Percentiles rank a stretch among this genome's conserved stretches.
phyloP scores from a whole-genome alignment of 2,888 invertebrate species.

The Athrips mouffetella region DNA sequence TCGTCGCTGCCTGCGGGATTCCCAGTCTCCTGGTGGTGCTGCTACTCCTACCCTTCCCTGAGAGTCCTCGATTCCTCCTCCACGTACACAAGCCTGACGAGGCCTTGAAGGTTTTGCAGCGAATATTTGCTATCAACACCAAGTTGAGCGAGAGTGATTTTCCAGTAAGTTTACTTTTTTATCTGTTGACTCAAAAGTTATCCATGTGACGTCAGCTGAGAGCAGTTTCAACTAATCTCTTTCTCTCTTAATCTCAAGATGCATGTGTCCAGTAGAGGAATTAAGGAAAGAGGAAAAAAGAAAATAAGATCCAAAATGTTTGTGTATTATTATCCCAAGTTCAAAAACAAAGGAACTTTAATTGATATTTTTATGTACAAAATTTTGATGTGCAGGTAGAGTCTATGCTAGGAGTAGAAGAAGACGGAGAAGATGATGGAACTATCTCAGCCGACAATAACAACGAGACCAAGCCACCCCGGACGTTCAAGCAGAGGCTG shows the following conservation, averaged over 20 bases:
- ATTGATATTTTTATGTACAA: no score
- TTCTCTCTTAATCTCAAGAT: no score
- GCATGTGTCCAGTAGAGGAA: no score
- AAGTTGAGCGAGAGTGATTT: constrained; percentile 66
- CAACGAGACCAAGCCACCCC: constrained; percentile 62
- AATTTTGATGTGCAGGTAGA: constrained; percentile 68
- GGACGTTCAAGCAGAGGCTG: constrained; percentile 66
- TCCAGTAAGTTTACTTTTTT: constrained; percentile 65
- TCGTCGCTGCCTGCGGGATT: constrained; percentile 79
- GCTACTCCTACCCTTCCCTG: constrained; percentile 73
- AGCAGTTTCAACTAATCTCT: no score
- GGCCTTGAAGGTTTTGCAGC: constrained; percentile 72
- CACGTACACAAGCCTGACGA: constrained; percentile 68
- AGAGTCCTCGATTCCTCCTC: constrained; percentile 77
- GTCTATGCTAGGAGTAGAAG: constrained; percentile 62
- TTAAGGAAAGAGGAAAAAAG: no score
- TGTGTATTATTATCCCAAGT: no score
- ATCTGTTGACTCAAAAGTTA: no score
- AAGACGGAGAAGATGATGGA: constrained; percentile 64
- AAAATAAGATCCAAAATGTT: no score
- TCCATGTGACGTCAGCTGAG: no score
- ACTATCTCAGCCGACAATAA: constrained; percentile 65
- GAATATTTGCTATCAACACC: constrained; percentile 76
- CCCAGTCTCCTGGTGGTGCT: constrained; percentile 75
- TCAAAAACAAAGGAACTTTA: no score